Conservation (phyloP, 2,888 invertebrate species). For the Ischnura elegans region DNA sequence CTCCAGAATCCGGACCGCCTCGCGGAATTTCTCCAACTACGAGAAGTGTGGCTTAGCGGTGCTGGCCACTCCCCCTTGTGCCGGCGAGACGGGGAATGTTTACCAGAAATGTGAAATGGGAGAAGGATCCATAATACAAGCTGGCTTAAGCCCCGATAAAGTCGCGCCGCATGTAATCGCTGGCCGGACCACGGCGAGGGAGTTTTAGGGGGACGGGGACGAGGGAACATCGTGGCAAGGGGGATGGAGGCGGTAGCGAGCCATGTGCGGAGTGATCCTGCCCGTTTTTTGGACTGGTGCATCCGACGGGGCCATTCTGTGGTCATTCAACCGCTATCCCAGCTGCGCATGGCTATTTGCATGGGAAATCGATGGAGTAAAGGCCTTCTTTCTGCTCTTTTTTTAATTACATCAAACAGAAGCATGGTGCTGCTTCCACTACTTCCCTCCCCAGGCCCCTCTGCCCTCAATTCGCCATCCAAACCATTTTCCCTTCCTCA, state of each 20-base stretch:
- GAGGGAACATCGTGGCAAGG: neutral
- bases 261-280: slow-evolving; percentile 12
- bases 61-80: neutral
- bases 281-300: slow-evolving; percentile 16
- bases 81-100: neutral
- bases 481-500: neutral
- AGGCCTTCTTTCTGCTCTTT: neutral
- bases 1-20: neutral
- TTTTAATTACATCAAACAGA: slow-evolving; percentile 42
- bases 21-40: slow-evolving; percentile 8
- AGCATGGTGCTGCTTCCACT: neutral
- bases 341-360: slow-evolving; percentile 17
- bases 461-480: neutral
- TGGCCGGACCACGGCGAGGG: neutral
- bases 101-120: neutral
- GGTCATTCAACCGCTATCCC: slow-evolving; percentile 29
- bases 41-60: neutral
- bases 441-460: neutral
- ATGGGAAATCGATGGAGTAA: slow-evolving; percentile 34
- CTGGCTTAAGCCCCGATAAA: slow-evolving; percentile 38
- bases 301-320: slow-evolving; percentile 12
- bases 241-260: slow-evolving; percentile 7
- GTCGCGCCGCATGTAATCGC: neutral
- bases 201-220: neutral
- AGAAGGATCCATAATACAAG: slow-evolving; percentile 22